Evolutionary conservation across 2,113 vertebrate genomes (phyloP), one percentile per base, ranked within the genome.

Genomic region (Takifugu flavidus): DNA sequence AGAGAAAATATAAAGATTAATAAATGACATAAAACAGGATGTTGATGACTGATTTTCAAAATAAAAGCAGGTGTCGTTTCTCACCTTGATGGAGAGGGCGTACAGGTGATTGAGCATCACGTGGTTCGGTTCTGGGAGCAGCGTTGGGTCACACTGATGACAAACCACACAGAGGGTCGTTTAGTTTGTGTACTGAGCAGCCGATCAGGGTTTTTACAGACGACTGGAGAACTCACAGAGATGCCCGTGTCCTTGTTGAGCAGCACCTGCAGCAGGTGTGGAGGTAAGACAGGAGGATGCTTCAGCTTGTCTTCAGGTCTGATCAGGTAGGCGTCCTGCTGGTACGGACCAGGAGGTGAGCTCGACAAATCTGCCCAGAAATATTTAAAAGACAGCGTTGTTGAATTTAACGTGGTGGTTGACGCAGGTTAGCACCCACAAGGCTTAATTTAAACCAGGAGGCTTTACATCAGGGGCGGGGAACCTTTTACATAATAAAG

Each of bases 31-130:
- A 50, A 20, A 13, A 26, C 2, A 25, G 10, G 25, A 50, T 11
- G 4, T 7, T 15, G 45, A 14, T 4, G 45, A 13, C 13, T 47
- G 45, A 47, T n/a, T 47, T 43, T 47, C 45, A 47, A 5, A 47
- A 47, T 47, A 47, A 47, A 47, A 47, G 45, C 13, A 14, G 4
- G 45, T 10, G 45, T 14, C 4, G 3, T n/a, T n/a, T 14, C 45
- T 69, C 83, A 92, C 96, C 96, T 98, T 98, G 82, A 98, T 98
- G 55, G 96, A 98, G 12, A 99, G 94, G 0, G 97, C 97, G 0
- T 99, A 99, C 13, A 99, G 93, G 83, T 99, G 97, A 75, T 95
- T 99, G 72, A 99, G 25, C 96, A 98, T 99, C 78, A 99, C 97
- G 0, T 99, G 97, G 77, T 99, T 99, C 34, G 96, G 97, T 74